A percentile compares a stretch with the other conserved stretches of the same genome.
phyloP scores from a whole-genome alignment of 2,888 invertebrate genomes.

The Magallana nippona region DNA sequence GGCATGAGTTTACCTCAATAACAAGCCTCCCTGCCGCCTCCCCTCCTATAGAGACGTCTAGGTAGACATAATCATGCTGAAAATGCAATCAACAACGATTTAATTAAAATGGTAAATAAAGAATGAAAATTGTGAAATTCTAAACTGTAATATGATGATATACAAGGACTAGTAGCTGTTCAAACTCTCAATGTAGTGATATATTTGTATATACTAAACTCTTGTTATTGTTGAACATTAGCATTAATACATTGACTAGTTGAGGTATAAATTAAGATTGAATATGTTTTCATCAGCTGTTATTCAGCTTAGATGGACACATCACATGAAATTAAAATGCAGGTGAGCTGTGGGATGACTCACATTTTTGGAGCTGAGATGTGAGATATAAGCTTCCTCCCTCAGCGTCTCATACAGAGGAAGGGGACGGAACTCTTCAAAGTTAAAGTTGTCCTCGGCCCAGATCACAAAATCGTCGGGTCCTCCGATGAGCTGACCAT shows the following conservation, averaged over 20 bases:
- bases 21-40: constrained; percentile 74
- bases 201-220: too few species aligned
- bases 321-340: too few species aligned
- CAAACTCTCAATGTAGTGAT: too few species aligned
- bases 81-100: constrained; percentile 40
- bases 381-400: constrained; percentile 76
- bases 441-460: constrained; percentile 75
- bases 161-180: too few species aligned
- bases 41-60: constrained; percentile 75
- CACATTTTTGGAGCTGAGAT: constrained; percentile 75
- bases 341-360: neutral
- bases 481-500: constrained; percentile 75
- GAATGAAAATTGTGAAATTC: neutral
- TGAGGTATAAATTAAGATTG: too few species aligned
- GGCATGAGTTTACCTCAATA: constrained; percentile 72
- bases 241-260: too few species aligned
- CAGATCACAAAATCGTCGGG: constrained; percentile 77
- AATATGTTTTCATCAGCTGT: too few species aligned
- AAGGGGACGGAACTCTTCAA: constrained; percentile 77
- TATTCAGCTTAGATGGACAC: too few species aligned
- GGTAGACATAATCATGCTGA: constrained; percentile 75
- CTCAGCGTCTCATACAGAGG: constrained; percentile 76
- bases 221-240: too few species aligned
- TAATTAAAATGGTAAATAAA: neutral
- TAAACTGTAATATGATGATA: too few species aligned